Evolutionary conservation across 2,888 invertebrate genomes (phyloP).

Genomic region (Drosophila infuscata): DNA sequence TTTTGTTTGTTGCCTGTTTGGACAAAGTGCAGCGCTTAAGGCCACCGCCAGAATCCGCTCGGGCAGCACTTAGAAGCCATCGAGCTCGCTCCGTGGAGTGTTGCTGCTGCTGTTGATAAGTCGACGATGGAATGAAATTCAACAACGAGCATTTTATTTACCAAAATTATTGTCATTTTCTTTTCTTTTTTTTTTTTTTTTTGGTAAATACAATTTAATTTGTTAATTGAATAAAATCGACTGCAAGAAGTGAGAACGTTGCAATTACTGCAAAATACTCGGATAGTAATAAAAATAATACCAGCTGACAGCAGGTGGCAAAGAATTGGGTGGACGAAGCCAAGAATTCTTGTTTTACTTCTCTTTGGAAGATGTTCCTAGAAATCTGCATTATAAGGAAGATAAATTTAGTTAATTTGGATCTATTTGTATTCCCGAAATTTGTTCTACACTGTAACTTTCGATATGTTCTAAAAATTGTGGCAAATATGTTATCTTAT

Average conservation of each 20-base stretch:
- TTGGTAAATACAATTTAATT: not conserved
- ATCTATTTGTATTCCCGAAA: too few relatives aligned
- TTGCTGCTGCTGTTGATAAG: slow-evolving; percentile 1
- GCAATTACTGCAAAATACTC: not conserved
- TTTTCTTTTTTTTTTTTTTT: not conserved
- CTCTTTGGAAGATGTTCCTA: not conserved
- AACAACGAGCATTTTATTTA: slow-evolving; percentile 32
- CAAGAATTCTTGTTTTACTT: not conserved
- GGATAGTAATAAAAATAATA: not conserved
- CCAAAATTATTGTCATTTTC: slow-evolving; percentile 31
- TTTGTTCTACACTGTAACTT: too few relatives aligned
- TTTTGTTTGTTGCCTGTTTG: not conserved
- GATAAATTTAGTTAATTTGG: not conserved
- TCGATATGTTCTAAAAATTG: too few relatives aligned
- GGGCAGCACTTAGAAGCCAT: slow-evolving; percentile 43
- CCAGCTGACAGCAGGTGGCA: not conserved
- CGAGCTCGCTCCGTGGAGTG: slow-evolving; percentile 31
- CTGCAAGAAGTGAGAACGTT: not conserved
- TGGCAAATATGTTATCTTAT: not conserved
- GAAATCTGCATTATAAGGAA: not conserved
- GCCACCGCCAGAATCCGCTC: slow-evolving; percentile 17
- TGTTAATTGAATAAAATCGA: not conserved
- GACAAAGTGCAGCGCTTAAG: slow-evolving; percentile 41
- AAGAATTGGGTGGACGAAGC: not conserved
- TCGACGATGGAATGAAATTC: slow-evolving; percentile 44